phyloP scores from a whole-genome alignment of 92 coral and sea anemone species.

The Muricea muricata region DNA sequence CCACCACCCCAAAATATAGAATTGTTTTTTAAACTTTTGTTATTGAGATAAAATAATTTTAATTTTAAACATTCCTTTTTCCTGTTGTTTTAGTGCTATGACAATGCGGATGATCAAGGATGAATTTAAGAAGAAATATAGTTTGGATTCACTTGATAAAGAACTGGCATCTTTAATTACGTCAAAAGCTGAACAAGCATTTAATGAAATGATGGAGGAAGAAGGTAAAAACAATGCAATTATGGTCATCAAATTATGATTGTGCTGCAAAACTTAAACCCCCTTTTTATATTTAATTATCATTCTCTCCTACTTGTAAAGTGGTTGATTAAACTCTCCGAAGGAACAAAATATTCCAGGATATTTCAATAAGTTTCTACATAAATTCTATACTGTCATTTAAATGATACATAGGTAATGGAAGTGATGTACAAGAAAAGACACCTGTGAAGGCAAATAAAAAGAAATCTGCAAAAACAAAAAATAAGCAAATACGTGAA shows the following conservation, averaged over 20 bases:
- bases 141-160: neutral
- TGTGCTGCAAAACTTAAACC: too few species aligned
- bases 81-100: neutral
- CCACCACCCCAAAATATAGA: too few species aligned
- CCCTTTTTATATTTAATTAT: too few species aligned
- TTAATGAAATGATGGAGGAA: neutral
- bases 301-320: too few species aligned
- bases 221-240: too few species aligned
- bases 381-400: too few species aligned
- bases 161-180: slow-evolving; percentile 1
- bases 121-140: neutral
- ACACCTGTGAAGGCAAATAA: slow-evolving; percentile 13
- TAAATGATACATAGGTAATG: neutral
- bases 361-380: neutral
- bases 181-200: neutral
- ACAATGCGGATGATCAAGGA: neutral
- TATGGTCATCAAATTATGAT: too few species aligned
- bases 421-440: slow-evolving; percentile 5
- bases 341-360: too few species aligned
- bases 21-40: too few species aligned
- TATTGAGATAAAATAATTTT: too few species aligned
- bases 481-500: slow-evolving; percentile 32
- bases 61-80: neutral
- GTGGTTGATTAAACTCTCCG: too few species aligned
- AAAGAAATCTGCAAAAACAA: neutral